A percentile compares a stretch with the other conserved stretches of the same genome.
These are phyloP conservation scores for Phymorhynchus buccinoides DNA, from an alignment of 1,140 invertebrate genomes.

Conservation along the genomic window DNA sequence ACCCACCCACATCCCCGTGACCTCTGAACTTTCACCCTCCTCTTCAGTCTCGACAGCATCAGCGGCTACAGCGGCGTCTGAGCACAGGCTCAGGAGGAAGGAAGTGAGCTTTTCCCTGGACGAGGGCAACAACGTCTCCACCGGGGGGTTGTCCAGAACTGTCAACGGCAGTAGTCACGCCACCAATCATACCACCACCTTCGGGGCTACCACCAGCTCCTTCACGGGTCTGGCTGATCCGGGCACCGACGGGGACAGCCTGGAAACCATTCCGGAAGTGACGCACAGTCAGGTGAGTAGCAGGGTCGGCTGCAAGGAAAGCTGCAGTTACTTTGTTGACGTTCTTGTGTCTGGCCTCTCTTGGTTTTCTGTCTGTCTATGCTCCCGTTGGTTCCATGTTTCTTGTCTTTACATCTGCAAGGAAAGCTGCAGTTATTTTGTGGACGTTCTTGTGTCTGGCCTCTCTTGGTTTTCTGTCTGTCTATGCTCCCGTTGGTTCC, in stretches of 20 bases:
- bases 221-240: not conserved
- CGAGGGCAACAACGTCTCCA: conserved; percentile 51
- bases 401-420: too few relatives aligned
- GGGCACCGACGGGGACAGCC: not conserved
- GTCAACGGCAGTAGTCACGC: conserved; percentile 8
- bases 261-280: conserved; percentile 28
- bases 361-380: too few relatives aligned
- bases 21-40: not conserved
- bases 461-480: too few relatives aligned
- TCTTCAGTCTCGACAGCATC: too few relatives aligned
- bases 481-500: too few relatives aligned
- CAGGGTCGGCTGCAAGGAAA: too few relatives aligned
- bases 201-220: not conserved
- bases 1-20: too few relatives aligned
- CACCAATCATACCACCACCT: not conserved
- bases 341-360: too few relatives aligned
- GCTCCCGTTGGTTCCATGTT: too few relatives aligned
- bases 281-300: not conserved
- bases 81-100: conserved; percentile 43
- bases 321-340: too few relatives aligned
- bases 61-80: not conserved
- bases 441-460: too few relatives aligned
- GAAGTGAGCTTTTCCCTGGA: conserved; percentile 64
- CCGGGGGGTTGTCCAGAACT: not conserved
- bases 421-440: too few relatives aligned